Evolutionary conservation across 2,888 invertebrate species (phyloP), one percentile per base, ranked within the genome.

Genomic region (Drosophila mimetica): DNA sequence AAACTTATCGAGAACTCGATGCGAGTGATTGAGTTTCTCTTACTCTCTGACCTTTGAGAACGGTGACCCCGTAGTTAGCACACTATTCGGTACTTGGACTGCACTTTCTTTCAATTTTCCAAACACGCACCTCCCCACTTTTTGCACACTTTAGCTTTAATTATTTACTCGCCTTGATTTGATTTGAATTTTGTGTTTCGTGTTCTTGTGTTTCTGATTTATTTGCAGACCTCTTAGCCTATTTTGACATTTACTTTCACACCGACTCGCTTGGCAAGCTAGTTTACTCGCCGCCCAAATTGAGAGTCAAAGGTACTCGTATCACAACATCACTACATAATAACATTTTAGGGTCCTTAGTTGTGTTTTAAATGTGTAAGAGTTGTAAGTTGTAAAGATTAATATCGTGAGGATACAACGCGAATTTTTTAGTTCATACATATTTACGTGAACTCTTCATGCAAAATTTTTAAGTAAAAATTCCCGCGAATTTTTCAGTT

Each of bases 181-280:
- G 46, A 52, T 70, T 39, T 48, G 14, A 63, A 46, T 37, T 42
- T 58, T 69, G 53, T 39, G 53, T 53, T 70, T 44, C 37, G 39
- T 52, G 55, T 34, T 32, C 16, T 37, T 57, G 55, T 69, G 70
- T 59, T 59, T 52, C 47, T 53, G 71, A 65, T 69, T 90, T 90
- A 90, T 91, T 95, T 95, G 91, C 94, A 95, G 95, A 95, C 93
- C 93, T 95, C 91, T 93, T 93, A 93, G 94, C 95, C 93, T 95
- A 94, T 93, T 94, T 94, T 93, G 93, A 94, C 92, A 93, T 95
- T 92, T 93, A 94, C 92, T 94, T 95, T 92, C 95, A 96, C 89
- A 95, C 95, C 90, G 95, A 96, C 93, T 94, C 95, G 85, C 93
- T 94, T 89, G 95, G 95, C 91, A 93, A 93, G 79, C 94, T 90